phyloP scores from a whole-genome alignment of 2,888 invertebrate genomes.

The Odontomyia ornata region DNA sequence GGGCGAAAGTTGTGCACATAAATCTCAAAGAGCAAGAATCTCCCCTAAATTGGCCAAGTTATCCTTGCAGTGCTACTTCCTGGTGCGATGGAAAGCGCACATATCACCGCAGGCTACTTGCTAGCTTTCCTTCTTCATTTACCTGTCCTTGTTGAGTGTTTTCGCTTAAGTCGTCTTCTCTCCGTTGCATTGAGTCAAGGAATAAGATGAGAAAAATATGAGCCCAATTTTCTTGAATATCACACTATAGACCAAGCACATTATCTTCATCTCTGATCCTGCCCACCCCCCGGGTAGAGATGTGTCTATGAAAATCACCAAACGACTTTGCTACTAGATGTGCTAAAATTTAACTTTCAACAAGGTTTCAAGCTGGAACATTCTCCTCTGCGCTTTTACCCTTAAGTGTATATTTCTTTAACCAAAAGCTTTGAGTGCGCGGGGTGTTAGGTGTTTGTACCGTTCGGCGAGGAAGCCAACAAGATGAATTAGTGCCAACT shows the following conservation, averaged over 20 bases:
- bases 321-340: not conserved
- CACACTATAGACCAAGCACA: too few relatives aligned
- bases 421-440: not conserved
- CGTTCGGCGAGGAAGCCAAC: not conserved
- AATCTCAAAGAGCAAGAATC: not conserved
- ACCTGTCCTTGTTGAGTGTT: not conserved
- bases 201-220: not conserved
- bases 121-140: constrained; percentile 5
- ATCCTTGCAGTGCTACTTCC: not conserved
- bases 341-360: not conserved
- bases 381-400: not conserved
- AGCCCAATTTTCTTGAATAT: constrained; percentile 2
- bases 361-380: not conserved
- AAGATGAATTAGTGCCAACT: not conserved
- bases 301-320: not conserved
- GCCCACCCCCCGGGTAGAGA: not conserved
- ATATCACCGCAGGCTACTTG: constrained; percentile 3
- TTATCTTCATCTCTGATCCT: not conserved
- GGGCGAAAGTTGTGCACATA: not conserved
- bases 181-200: not conserved
- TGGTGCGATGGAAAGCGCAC: not conserved
- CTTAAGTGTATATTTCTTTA: not conserved
- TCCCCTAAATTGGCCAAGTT: not conserved
- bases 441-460: not conserved
- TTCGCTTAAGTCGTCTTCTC: not conserved